These are phyloP conservation scores for Anguilla obscura DNA, from an alignment of 2,797 vertebrate species.

Conservation along the genomic window DNA sequence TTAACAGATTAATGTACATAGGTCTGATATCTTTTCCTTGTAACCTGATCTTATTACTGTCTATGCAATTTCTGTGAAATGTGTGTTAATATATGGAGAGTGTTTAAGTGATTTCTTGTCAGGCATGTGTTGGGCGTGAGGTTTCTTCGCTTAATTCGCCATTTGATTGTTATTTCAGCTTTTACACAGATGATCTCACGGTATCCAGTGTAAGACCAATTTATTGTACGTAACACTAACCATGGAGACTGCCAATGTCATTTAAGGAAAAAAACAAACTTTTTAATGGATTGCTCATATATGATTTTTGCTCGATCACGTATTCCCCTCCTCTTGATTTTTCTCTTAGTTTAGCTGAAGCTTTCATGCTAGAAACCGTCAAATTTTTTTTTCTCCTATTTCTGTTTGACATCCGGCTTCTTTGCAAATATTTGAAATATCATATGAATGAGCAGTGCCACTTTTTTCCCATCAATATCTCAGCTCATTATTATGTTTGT, in stretches of 20 bases:
- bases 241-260: conserved; percentile 73
- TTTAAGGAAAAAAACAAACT: conserved; percentile 69
- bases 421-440: conserved; percentile 61
- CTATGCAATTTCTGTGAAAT: conserved; percentile 2
- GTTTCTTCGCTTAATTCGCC: conserved; percentile 66
- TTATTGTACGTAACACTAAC: conserved; percentile 77
- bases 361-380: conserved; percentile 60
- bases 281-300: conserved; percentile 34
- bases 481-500: conserved; percentile 57
- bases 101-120: conserved; percentile 3
- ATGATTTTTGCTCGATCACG: conserved; percentile 35
- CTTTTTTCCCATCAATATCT: conserved; percentile 62
- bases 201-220: conserved; percentile 79
- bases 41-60: neutral
- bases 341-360: conserved; percentile 68
- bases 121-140: conserved; percentile 37
- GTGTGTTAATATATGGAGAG: neutral
- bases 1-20: neutral
- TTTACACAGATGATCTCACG: conserved; percentile 74
- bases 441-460: conserved; percentile 71
- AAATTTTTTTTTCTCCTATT: conserved; percentile 51
- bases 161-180: conserved; percentile 74
- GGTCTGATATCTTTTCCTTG: neutral
- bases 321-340: conserved; percentile 43
- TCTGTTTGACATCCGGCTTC: conserved; percentile 69